A percentile compares a stretch with the other conserved stretches of the same genome.
These are phyloP conservation scores for Drosophila bipectinata DNA, from an alignment of 1,140 invertebrate species.

Conservation along the genomic window DNA sequence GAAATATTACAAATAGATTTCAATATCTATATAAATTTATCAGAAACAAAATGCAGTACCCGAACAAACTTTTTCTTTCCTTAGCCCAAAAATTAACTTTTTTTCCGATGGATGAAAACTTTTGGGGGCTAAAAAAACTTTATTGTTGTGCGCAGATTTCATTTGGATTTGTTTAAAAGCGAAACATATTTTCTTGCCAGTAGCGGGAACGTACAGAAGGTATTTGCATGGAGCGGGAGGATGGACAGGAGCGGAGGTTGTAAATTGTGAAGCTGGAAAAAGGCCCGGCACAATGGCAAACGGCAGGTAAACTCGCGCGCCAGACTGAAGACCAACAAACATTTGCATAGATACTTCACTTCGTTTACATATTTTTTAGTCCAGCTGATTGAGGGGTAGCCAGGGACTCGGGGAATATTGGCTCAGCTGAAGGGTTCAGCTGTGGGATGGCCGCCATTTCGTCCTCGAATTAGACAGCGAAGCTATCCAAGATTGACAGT, in stretches of 20 bases:
- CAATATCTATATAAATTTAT: slow-evolving; percentile 71
- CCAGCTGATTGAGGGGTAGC: slow-evolving; percentile 25
- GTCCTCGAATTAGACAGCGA: no score
- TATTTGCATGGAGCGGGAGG: slow-evolving; percentile 9
- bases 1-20: slow-evolving; percentile 73
- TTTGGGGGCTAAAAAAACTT: slow-evolving; percentile 45
- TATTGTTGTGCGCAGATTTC: slow-evolving; percentile 75
- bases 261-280: slow-evolving; percentile 19
- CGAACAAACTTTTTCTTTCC: slow-evolving; percentile 45
- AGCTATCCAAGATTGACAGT: no score
- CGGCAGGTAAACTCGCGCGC: slow-evolving; percentile 57
- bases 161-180: slow-evolving; percentile 76
- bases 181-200: slow-evolving; percentile 65
- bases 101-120: slow-evolving; percentile 32
- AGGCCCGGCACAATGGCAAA: slow-evolving; percentile 44
- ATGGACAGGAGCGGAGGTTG: background rate
- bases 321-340: slow-evolving; percentile 56
- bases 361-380: slow-evolving; percentile 66
- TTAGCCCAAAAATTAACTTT: slow-evolving; percentile 37
- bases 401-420: slow-evolving; percentile 5
- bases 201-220: background rate
- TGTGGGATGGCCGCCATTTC: no score
- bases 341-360: slow-evolving; percentile 73
- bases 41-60: slow-evolving; percentile 41
- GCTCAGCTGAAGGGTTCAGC: background rate